Base-by-base conservation (phyloP, 92 coral and sea anemone species). In the Epizoanthus scotinus region DNA sequence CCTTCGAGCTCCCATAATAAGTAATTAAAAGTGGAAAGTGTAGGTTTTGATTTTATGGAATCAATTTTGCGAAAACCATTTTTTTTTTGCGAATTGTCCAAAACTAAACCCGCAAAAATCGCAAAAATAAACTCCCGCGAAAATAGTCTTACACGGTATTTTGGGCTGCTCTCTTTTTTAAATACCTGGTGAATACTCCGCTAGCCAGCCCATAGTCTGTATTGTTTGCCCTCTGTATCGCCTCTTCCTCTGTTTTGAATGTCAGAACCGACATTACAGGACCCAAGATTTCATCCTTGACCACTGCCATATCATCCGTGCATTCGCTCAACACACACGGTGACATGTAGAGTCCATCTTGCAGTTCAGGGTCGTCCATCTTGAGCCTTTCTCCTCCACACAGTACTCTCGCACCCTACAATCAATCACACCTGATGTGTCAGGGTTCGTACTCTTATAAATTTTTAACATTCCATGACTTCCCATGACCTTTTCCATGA, bases 291-390 rank as follows among this genome's bases (percentile, higher is more conserved):
- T 96, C 99, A 75, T 96, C 99, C 82, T 88, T 89, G 40, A 95
- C 96, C 21, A 92, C 96, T 25, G 90, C 89, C 99, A 95, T 95
- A 53, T 90, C 94, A 75, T 95, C 99, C 15, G 87, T 75, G 52
- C 99, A 95, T 82, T 95, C 97, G 3, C 94, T 63, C 94, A 95
- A 73, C 14, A 95, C 96, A 89, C 99, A 95, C 6, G 99, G 99
- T 29, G 99, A 90, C 96, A 95, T 95, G 89, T 87, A 95, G 53
- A 88, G 88, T 2, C 99, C 99, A 34, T 89, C 88, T 36, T 85
- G 77, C 26, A 85, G 72, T 78, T 87, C 89, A 14, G 89, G 88
- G 61, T 95, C 95, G 5, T 86, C 59, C 84, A 90, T 77, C 59
- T 85, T 81, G 31, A 93, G 47, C 26, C 88, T 92, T 86, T 95